phyloP scores from a whole-genome alignment of 2,797 vertebrate species.

The Schizopygopsis pylzovi region DNA sequence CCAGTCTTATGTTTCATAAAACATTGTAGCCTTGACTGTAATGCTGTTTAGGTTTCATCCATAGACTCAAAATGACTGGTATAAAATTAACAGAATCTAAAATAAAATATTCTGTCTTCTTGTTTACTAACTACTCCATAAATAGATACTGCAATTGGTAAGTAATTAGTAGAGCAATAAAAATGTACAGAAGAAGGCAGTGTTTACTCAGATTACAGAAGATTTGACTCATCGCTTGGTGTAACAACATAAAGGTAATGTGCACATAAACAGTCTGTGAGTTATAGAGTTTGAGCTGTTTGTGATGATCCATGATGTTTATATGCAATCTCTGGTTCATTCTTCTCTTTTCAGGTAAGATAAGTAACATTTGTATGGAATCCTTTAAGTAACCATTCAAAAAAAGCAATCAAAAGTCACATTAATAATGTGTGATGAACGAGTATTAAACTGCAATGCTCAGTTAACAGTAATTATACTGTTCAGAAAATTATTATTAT shows the following conservation, averaged over 20 bases:
- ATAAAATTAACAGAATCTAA: background rate
- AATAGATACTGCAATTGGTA: background rate
- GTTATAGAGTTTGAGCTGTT: background rate
- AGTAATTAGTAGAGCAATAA: background rate
- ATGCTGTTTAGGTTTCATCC: background rate
- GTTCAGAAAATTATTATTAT: too few relatives aligned
- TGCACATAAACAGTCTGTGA: background rate
- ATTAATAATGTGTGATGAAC: background rate
- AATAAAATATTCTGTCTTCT: background rate
- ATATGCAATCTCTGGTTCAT: background rate
- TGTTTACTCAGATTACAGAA: background rate
- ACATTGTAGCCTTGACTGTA: background rate
- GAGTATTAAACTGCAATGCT: background rate
- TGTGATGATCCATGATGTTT: background rate
- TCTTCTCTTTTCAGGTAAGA: slow-evolving; percentile 3
- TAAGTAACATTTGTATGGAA: background rate
- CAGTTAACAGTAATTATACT: too few relatives aligned
- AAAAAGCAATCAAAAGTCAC: background rate
- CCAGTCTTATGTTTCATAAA: background rate
- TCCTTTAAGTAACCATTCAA: background rate
- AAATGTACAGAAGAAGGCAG: background rate
- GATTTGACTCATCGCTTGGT: background rate
- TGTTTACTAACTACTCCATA: background rate
- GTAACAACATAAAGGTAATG: background rate
- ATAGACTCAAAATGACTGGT: background rate